Evolutionary conservation across 2,888 invertebrate species (phyloP).

Genomic region (Augochlorella aurata): DNA sequence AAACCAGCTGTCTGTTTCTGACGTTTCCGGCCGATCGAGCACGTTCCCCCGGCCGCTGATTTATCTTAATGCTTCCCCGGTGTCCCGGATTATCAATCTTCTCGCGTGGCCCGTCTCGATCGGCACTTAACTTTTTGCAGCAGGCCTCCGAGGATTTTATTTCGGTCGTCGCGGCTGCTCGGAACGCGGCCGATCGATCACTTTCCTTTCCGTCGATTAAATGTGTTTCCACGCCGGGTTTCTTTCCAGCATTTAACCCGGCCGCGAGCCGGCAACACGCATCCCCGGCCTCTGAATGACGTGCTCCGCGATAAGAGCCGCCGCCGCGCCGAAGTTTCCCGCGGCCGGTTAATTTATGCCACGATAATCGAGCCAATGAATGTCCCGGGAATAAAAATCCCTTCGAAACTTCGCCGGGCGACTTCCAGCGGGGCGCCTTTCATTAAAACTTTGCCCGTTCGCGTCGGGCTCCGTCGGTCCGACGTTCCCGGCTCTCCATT

Average conservation of each 20-base stretch:
- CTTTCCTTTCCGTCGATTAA: slow-evolving; percentile 10
- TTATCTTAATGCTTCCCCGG: slow-evolving; percentile 32
- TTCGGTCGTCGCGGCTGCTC: not conserved
- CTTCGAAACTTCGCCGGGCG: slow-evolving; percentile 3
- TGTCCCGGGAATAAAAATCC: slow-evolving; percentile 24
- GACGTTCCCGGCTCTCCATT: not conserved
- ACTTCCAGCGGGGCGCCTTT: not conserved
- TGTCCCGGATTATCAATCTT: slow-evolving; percentile 36
- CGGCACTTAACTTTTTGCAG: slow-evolving; percentile 31
- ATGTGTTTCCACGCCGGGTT: not conserved
- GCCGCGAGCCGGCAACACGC: not conserved
- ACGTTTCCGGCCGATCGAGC: slow-evolving; percentile 17
- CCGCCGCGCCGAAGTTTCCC: not conserved
- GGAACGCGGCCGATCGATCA: slow-evolving; percentile 31
- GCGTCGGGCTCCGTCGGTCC: not conserved
- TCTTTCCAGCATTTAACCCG: slow-evolving; percentile 29
- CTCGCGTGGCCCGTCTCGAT: slow-evolving; percentile 29
- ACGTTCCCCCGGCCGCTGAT: slow-evolving; percentile 9
- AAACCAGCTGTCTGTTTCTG: slow-evolving; percentile 13
- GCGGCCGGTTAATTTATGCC: slow-evolving; percentile 32
- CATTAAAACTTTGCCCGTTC: not conserved
- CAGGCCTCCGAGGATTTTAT: slow-evolving; percentile 4
- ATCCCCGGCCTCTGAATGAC: slow-evolving; percentile 16
- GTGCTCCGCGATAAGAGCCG: slow-evolving; percentile 41
- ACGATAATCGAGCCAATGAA: slow-evolving; percentile 43